Evolutionary conservation across 2,797 vertebrate genomes (phyloP), one percentile per base, ranked within the genome.

Genomic region (Phyllotis vaccarum): DNA sequence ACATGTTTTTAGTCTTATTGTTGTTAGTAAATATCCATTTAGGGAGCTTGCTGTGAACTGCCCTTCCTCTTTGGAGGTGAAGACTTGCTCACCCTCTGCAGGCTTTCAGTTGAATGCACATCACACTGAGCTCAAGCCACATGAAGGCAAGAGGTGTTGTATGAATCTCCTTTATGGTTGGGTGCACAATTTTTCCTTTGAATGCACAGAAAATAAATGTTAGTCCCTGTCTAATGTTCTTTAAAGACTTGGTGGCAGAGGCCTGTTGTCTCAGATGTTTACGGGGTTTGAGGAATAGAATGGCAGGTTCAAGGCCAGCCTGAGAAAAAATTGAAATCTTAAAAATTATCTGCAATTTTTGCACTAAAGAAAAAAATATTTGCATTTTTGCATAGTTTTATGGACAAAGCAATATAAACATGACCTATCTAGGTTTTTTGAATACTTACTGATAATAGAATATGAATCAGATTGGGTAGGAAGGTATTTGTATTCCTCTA

Each of bases 331-430:
- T 27, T 85, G 24, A 66, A 31, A 40, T 54, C 29, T 72, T 46
- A 74, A 74, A 76, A 62, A 24, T 40, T 70, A 31, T 58, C 78
- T 83, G 31, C 9, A 75, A 3, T 40, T n/a, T n/a, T n/a, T n/a
- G n/a, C n/a, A 49, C 9, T 49, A 49, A 49, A 49, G 46, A 49
- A 49, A 49, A 49, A 49, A 49, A 49, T 49, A 49, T 49, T 49
- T 49, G 37, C 60, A n/a, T n/a, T 83, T 93, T 93, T 87, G 37
- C 60, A n/a, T n/a, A 66, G 49, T 80, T 91, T 82, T 46, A 80
- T 62, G 64, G 22, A 78, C 54, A 90, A 62, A 92, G n/a, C 83
- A 76, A 17, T n/a, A 22, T 34, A n/a, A 79, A 22, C 2, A 89
- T 6, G 74, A 46, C 62, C 29, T 58, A 52, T 40, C 21, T 64